A percentile compares a stretch with the other conserved stretches of the same genome.
phyloP scores from a whole-genome alignment of 2,888 invertebrate genomes.

The Microchrysa polita region DNA sequence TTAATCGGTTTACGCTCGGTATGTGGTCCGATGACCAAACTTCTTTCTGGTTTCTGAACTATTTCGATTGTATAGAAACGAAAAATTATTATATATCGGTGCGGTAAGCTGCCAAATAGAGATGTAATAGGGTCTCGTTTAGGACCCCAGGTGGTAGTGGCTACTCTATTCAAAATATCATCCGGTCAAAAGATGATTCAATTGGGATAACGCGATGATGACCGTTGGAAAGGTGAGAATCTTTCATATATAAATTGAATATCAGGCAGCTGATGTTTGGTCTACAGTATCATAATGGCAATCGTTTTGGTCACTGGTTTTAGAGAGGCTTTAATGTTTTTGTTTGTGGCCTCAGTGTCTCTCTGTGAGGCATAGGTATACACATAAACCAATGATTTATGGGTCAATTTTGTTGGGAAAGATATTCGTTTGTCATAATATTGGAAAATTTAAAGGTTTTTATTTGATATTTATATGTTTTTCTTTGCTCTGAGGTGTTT shows the following conservation, averaged over 20 bases:
- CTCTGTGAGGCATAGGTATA: no score
- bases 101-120: slow-evolving; percentile 37
- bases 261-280: slow-evolving; percentile 4
- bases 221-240: slow-evolving; percentile 27
- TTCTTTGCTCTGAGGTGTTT: neutral
- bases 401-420: neutral
- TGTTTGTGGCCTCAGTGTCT: no score
- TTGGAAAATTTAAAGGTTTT: slow-evolving; percentile 12
- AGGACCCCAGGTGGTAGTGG: slow-evolving; percentile 36
- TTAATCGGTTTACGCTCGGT: slow-evolving; percentile 44
- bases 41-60: slow-evolving; percentile 1
- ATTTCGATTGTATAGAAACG: slow-evolving; percentile 31
- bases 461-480: neutral
- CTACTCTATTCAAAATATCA: slow-evolving; percentile 18
- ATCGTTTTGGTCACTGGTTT: neutral
- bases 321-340: neutral
- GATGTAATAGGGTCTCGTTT: slow-evolving; percentile 38
- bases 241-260: slow-evolving; percentile 9
- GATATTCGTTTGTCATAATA: slow-evolving; percentile 6
- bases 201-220: neutral
- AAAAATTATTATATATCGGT: slow-evolving; percentile 31
- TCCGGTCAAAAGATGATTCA: neutral
- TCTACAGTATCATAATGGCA: neutral
- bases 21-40: neutral
- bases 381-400: slow-evolving; percentile 14